Evolutionary conservation across 2,113 vertebrate species (phyloP).

Genomic region (Tiliqua scincoides): DNA sequence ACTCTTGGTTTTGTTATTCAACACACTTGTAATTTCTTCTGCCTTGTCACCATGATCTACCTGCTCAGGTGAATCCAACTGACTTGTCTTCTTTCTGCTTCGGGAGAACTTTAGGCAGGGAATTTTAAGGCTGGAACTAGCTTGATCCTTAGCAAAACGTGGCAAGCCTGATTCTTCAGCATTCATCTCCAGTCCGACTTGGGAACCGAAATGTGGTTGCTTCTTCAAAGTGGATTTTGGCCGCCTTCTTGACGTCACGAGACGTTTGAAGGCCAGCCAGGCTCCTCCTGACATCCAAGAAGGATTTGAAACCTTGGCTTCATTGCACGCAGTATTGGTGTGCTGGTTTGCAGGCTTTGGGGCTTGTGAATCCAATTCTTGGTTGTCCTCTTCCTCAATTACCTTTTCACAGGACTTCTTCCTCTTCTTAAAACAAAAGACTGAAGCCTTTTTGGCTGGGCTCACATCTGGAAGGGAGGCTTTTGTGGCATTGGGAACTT

Average conservation of each 20-base stretch:
- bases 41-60: conserved; percentile 51
- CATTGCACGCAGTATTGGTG: neutral
- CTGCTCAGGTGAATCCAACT: conserved; percentile 66
- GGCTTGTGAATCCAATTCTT: conserved; percentile 5
- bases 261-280: conserved; percentile 76
- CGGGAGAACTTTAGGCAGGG: conserved; percentile 76
- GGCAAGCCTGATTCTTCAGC: conserved; percentile 38
- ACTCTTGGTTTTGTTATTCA: conserved; percentile 49
- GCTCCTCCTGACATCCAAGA: conserved; percentile 54
- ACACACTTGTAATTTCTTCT: conserved; percentile 37
- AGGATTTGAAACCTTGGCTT: conserved; percentile 33
- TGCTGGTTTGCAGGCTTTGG: conserved; percentile 36
- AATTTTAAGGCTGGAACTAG: conserved; percentile 68
- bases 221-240: conserved; percentile 59
- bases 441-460: conserved; percentile 62
- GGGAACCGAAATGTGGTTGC: conserved; percentile 46
- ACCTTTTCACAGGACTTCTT: conserved; percentile 71
- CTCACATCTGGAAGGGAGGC: conserved; percentile 39
- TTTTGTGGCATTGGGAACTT: conserved; percentile 37
- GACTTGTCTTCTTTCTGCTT: conserved; percentile 59
- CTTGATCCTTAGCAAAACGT: conserved; percentile 59
- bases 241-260: conserved; percentile 68
- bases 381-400: neutral
- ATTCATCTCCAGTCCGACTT: conserved; percentile 64
- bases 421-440: conserved; percentile 80